Evolutionary conservation across 2,888 invertebrate genomes (phyloP).

Genomic region (Salticus scenicus): DNA sequence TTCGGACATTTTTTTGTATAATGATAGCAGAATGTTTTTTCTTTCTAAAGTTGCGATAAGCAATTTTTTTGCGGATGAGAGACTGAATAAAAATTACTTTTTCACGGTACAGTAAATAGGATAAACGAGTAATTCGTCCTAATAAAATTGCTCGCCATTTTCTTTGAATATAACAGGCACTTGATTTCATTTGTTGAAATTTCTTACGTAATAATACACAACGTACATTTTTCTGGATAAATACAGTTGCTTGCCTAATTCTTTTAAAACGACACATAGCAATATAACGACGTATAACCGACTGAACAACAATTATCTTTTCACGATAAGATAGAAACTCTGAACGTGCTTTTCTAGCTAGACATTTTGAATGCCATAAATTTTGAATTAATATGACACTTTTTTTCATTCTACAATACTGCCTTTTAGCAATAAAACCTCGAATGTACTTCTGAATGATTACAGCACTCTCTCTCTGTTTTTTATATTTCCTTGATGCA

Average conservation of each 20-base stretch:
- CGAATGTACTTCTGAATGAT: constrained; percentile 5
- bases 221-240: not conserved
- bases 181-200: not conserved
- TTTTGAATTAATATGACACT: not conserved
- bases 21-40: constrained; percentile 58
- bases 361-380: not conserved
- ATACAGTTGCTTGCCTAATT: not conserved
- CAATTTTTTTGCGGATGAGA: not conserved
- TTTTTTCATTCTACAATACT: not conserved
- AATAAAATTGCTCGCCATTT: not conserved
- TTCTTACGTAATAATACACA: not conserved
- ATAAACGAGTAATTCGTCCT: not conserved
- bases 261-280: not conserved
- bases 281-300: not conserved
- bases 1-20: constrained; percentile 69
- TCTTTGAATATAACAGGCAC: not conserved
- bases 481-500: not conserved
- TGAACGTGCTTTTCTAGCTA: not conserved
- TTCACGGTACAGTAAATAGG: not conserved
- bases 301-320: constrained; percentile 1
- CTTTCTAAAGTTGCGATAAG: not conserved
- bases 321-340: not conserved
- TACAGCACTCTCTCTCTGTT: not conserved
- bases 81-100: not conserved
- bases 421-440: not conserved